A percentile compares a stretch with the other conserved stretches of the same genome.
phyloP scores from a whole-genome alignment of 2,797 vertebrate species.

The Siniperca scherzeri region DNA sequence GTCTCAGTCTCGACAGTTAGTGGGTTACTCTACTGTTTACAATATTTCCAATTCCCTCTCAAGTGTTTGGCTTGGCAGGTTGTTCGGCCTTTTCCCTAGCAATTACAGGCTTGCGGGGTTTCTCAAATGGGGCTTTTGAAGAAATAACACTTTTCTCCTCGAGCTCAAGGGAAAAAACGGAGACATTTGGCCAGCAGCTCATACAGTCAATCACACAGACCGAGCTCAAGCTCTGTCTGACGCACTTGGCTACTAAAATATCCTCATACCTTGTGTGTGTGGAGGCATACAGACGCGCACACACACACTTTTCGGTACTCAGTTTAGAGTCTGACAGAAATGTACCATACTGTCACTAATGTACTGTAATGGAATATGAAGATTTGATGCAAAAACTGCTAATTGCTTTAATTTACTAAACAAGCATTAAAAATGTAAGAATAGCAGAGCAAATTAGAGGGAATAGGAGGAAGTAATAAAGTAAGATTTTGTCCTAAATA shows the following conservation, averaged over 20 bases:
- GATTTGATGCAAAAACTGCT: conserved; percentile 38
- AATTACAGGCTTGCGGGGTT: conserved; percentile 86
- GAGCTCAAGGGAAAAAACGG: conserved; percentile 76
- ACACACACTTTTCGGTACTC: conserved; percentile 34
- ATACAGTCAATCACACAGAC: conserved; percentile 80
- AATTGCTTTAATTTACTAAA: conserved; percentile 18
- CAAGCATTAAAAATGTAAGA: not conserved
- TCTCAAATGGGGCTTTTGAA: conserved; percentile 87
- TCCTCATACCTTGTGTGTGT: conserved; percentile 69
- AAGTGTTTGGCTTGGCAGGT: conserved; percentile 87
- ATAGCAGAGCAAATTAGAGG: not conserved
- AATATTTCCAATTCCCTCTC: conserved; percentile 87
- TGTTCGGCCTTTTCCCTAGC: conserved; percentile 79
- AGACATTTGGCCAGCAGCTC: conserved; percentile 79
- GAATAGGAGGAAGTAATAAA: not conserved
- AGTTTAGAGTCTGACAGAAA: conserved; percentile 39
- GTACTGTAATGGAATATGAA: conserved; percentile 29
- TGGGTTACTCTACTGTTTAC: conserved; percentile 86
- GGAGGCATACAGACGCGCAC: conserved; percentile 42
- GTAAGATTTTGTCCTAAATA: not conserved
- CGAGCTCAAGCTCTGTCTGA: conserved; percentile 76
- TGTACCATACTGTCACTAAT: conserved; percentile 36
- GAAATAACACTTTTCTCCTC: conserved; percentile 85
- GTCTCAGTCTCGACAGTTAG: conserved; percentile 75
- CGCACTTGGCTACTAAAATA: conserved; percentile 81